Evolutionary conservation across 2,888 invertebrate genomes (phyloP), one percentile per base, ranked within the genome.

Genomic region (Sacculina carcini): DNA sequence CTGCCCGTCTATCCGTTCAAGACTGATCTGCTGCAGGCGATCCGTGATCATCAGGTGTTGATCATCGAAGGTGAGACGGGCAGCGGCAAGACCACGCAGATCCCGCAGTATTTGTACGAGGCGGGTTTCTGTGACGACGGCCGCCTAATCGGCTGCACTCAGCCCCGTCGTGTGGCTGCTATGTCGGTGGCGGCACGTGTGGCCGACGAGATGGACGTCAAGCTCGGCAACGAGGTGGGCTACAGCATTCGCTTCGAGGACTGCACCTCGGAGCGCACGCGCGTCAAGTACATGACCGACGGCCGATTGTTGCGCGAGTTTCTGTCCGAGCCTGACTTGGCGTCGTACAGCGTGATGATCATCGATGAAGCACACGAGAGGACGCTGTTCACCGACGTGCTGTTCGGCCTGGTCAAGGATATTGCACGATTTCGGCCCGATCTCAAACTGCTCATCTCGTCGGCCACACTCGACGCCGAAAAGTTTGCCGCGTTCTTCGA

Each of bases 121-220:
- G 89, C 90, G 0, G 96, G 86, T 3, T 87, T 80, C 61, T 81
- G 83, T 2, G 58, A 58, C 24, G 60, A 59, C 36, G 58, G 59
- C 55, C 57, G 54, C 53, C 55, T 56, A 58, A 85, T 96, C 61
- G 96, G 94, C 1, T 98, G 96, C 62, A 98, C 96, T 0, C 92
- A 94, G 65, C 96, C 98, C 0, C 71, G 96, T 57, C 72, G 98
- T 65, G 98, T 99, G 2, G 98, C 98, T 23, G 94, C 98, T 3
- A 99, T 98, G 98, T 90, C 90, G n/a, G 98, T 99, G 23, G 87
- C 98, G 21, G 82, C 94, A 4, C 75, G 98, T 64, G 98, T 99
- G 1, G 86, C 96, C 3, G 85, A 96, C 64, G 98, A 99, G 73
- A 87, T 96, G 85, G 76, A 77, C 58, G 83, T 86, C 0, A 98